Percentiles rank a stretch among this genome's conserved stretches.
phyloP scores from a whole-genome alignment of 1,140 invertebrate genomes.

The Littorina saxatilis region DNA sequence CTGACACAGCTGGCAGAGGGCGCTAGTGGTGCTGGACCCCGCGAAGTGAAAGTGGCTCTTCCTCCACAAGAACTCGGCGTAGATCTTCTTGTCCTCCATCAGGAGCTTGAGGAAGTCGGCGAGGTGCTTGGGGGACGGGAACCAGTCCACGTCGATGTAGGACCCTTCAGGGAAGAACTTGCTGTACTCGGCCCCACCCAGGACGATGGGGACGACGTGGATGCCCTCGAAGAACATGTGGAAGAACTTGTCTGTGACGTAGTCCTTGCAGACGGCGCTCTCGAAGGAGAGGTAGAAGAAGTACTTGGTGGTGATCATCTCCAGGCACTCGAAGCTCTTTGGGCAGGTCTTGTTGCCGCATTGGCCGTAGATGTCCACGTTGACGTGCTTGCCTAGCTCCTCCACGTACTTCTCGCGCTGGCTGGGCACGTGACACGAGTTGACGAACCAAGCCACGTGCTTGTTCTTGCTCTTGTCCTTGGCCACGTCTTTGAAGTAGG shows the following conservation, averaged over 20 bases:
- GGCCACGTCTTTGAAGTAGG: slow-evolving; percentile 25
- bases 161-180: slow-evolving; percentile 81
- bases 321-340: slow-evolving; percentile 35
- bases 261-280: slow-evolving; percentile 78
- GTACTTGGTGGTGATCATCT: slow-evolving; percentile 45
- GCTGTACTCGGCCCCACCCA: slow-evolving; percentile 80
- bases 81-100: slow-evolving; percentile 23
- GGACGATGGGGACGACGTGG: slow-evolving; percentile 82
- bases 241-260: slow-evolving; percentile 96
- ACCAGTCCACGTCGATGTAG: slow-evolving; percentile 38
- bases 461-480: slow-evolving; percentile 28
- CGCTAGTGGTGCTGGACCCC: neutral
- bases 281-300: slow-evolving; percentile 76
- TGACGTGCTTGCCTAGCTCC: slow-evolving; percentile 72
- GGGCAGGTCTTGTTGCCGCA: slow-evolving; percentile 74
- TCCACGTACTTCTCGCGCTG: slow-evolving; percentile 32
- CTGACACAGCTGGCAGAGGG: slow-evolving; percentile 32
- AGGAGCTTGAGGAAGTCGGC: slow-evolving; percentile 34
- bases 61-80: slow-evolving; percentile 35
- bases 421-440: slow-evolving; percentile 29
- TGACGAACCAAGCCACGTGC: slow-evolving; percentile 35
- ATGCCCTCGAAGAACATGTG: slow-evolving; percentile 39
- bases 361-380: slow-evolving; percentile 81
- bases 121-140: slow-evolving; percentile 36
- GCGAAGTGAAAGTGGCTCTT: slow-evolving; percentile 30